Evolutionary conservation across 2,888 invertebrate species (phyloP), one percentile per base, ranked within the genome.

Genomic region (Fissipunctia ypsillon): DNA sequence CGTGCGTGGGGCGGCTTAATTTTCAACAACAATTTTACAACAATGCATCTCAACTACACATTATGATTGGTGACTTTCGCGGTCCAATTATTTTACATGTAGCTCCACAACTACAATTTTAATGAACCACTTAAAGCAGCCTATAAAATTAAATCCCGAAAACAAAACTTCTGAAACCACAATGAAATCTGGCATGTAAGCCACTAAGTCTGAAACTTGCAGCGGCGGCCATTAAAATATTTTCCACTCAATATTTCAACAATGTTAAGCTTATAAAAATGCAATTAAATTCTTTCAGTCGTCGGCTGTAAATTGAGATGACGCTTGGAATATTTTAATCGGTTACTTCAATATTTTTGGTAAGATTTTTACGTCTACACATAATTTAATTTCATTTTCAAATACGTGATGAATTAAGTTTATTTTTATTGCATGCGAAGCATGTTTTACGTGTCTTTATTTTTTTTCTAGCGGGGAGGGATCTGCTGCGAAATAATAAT

Each of bases 211-310:
- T 5, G 0, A 45, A 81, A 60, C 1, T 60, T 60, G 59, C 6
- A 52, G 19, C 41, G 14, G 22, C 38, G 3, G 3, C 64, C 5
- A 63, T 76, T 75, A 64, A 77, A 81, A 69, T 72, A 72, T 77
- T 83, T 74, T 69, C 38, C 48, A 73, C 54, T 76, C 74, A 70
- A 81, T 45, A 70, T 76, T 84, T 81, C 52, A 76, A 84, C 65
- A 74, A 65, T 66, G 57, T 68, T 16, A 59, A 66, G 57, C 61
- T 73, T 73, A 66, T 74, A 71, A 73, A 76, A 73, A 76, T 45
- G 76, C 57, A 78, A 84, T 84, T 82, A 76, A 84, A 83, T 78
- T 57, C 6, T 84, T 78, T 83, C 63, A 64, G 69, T 50, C 73
- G 63, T 52, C 64, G 61, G 59, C 35, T 52, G 45, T n/a, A 45